Evolutionary conservation across 2,888 invertebrate genomes (phyloP), one percentile per base, ranked within the genome.

Genomic region (Cheilosia scutellata): DNA sequence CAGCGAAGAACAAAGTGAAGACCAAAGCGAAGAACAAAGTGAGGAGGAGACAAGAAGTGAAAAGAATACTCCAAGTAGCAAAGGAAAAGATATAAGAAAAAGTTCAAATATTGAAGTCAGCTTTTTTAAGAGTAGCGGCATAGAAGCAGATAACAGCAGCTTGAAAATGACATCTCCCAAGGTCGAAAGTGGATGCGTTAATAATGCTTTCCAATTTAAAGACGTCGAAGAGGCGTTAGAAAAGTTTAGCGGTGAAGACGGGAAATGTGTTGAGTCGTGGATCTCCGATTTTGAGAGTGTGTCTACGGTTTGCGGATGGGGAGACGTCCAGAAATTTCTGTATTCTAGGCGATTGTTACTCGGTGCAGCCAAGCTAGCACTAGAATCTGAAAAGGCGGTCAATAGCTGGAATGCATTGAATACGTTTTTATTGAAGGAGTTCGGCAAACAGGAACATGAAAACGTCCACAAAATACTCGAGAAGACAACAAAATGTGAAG

Each of bases 211-310:
- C 20, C 74, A 55, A 47, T 63, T 53, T 29, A 55, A 44, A 16
- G 83, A 74, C 51, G 74, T 75, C 9, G 66, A 75, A 63, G 74
- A 75, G 42, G 66, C 78, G 7, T 20, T 78, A 25, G 68, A 77
- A 16, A 65, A 66, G n/a, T 75, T 65, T 27, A 75, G 40, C 27
- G 63, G 70, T 7, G 63, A 82, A 70, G 31, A 49, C 7, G 82
- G 76, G 5, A 70, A 82, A 71, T 33, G 57, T 33, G 37, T 66
- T 0, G 72, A 65, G 16, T n/a, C 76, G 33, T 74, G 77, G 71
- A 70, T 82, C 11, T 49, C 58, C 1, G 76, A 76, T 27, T 76
- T 82, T 33, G 66, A 82, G 33, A 65, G 16, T 40, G 70, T 65
- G 53, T 70, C 65, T 7, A 16, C 66, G 9, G 66, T 66, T 58